Evolutionary conservation across 2,888 invertebrate genomes (phyloP).

Genomic region (Leptarthrus brevirostris): DNA sequence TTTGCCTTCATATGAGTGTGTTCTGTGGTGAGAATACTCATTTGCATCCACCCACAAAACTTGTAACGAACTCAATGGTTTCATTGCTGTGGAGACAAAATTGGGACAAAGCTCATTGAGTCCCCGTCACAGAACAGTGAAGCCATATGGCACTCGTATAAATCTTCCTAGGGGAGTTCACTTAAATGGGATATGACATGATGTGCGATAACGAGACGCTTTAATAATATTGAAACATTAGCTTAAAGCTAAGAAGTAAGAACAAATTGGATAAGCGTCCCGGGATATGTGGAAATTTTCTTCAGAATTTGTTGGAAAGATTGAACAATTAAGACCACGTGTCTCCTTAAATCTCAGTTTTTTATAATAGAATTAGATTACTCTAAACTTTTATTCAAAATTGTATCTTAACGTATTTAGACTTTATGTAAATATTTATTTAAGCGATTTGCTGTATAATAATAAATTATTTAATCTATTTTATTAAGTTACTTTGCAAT

Average conservation of each 20-base stretch:
- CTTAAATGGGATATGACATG: neutral
- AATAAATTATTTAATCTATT: too few species aligned
- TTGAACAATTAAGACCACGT: neutral
- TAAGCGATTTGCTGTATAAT: too few species aligned
- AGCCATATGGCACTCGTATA: neutral
- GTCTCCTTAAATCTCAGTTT: too few species aligned
- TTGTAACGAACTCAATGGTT: conserved; percentile 8
- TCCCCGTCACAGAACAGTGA: neutral
- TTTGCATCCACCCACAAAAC: conserved; percentile 27
- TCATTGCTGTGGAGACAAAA: neutral
- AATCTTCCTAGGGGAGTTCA: neutral
- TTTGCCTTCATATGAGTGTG: conserved; percentile 34
- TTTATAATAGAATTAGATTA: too few species aligned
- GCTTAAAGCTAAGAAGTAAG: neutral
- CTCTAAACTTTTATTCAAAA: too few species aligned
- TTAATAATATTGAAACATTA: conserved; percentile 18
- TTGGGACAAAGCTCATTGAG: conserved; percentile 17
- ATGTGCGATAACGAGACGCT: neutral
- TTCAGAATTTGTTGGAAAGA: neutral
- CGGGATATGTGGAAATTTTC: neutral
- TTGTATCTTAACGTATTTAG: too few species aligned
- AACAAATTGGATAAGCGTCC: conserved; percentile 19
- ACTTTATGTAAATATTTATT: too few species aligned
- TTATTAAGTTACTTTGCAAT: too few species aligned
- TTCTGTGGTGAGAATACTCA: conserved; percentile 3